Conservation (phyloP, 64 coral and sea anemone genomes). For the Pachyseris speciosa region DNA sequence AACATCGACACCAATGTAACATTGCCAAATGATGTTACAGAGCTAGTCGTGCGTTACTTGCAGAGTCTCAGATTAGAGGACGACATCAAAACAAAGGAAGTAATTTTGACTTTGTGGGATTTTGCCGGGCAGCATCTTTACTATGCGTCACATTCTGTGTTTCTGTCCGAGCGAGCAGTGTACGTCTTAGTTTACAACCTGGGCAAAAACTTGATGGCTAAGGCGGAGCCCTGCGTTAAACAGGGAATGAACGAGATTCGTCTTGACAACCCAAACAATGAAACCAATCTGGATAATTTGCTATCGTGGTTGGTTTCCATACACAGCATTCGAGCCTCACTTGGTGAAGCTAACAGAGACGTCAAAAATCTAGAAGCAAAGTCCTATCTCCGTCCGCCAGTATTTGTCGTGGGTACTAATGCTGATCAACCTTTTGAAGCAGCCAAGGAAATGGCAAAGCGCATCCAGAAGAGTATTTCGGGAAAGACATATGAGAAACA, state of each 20-base stretch:
- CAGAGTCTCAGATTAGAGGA: not conserved
- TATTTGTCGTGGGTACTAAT: no score
- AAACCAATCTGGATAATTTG: conserved; percentile 32
- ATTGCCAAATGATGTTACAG: conserved; percentile 17
- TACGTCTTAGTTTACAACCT: conserved; percentile 32
- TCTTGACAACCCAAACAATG: not conserved
- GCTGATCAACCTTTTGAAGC: no score
- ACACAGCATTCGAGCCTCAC: not conserved
- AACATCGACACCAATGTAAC: not conserved
- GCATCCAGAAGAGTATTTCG: no score
- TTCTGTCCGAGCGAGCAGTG: no score
- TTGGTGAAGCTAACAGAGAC: not conserved
- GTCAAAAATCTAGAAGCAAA: no score
- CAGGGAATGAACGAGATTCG: conserved; percentile 8
- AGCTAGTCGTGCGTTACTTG: no score
- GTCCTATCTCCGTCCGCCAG: no score
- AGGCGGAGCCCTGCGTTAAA: conserved; percentile 3
- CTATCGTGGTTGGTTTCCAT: conserved; percentile 38
- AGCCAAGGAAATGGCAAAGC: no score
- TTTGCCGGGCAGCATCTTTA: no score
- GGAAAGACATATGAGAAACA: no score
- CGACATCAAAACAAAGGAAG: not conserved
- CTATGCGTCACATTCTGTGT: no score
- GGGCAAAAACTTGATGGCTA: not conserved
- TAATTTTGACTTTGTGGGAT: no score